Conservation (phyloP, 1,140 invertebrate species). For the Drosophila orosa region DNA sequence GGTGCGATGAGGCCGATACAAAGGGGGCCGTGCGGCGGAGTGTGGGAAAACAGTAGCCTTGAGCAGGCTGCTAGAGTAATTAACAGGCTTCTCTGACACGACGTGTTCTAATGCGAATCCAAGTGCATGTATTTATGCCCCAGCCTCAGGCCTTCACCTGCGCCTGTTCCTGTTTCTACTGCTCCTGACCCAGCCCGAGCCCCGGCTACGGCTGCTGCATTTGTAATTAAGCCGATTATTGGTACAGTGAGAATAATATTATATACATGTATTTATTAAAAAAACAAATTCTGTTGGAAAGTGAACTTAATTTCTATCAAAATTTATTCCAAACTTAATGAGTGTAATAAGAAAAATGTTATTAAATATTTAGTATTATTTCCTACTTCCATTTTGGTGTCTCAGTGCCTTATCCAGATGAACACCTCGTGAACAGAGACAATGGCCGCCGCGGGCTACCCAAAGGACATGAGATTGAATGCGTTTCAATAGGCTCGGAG, state of each 20-base stretch:
- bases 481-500: neutral
- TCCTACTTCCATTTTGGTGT: neutral
- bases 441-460: conserved; percentile 23
- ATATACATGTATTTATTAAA: no score
- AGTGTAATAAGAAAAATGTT: no score
- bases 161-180: no score
- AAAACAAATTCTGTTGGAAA: neutral
- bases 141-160: conserved; percentile 12
- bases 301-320: neutral
- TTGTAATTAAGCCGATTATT: conserved; percentile 74
- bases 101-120: conserved; percentile 50
- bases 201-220: conserved; percentile 43
- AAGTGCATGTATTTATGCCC: conserved; percentile 54
- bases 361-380: neutral
- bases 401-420: conserved; percentile 11
- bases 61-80: conserved; percentile 49
- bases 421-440: conserved; percentile 24
- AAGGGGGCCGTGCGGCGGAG: neutral
- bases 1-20: neutral
- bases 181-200: neutral
- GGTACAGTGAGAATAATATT: conserved; percentile 19
- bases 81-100: conserved; percentile 48
- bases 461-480: conserved; percentile 11
- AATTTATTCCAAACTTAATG: no score
- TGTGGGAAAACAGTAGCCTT: conserved; percentile 31